phyloP scores from a whole-genome alignment of 2,888 invertebrate species.

The Nemapogon koenigi region DNA sequence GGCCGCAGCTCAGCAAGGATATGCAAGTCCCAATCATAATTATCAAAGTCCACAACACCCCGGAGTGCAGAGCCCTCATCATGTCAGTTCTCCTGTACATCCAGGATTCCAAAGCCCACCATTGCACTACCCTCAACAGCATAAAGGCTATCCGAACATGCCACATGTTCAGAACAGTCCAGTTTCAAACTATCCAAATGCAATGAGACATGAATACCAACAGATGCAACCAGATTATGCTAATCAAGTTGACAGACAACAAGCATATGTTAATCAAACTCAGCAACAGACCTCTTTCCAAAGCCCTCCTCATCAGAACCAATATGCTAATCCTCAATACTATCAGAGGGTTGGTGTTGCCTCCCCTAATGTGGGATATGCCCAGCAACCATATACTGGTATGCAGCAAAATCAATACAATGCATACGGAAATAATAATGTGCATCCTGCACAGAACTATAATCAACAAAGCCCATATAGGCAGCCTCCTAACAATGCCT shows the following conservation, averaged over 20 bases:
- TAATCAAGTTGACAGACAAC: slow-evolving; percentile 42
- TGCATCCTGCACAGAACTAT: slow-evolving; percentile 26
- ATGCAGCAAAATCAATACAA: slow-evolving; percentile 16
- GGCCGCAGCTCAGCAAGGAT: slow-evolving; percentile 33
- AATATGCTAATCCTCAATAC: slow-evolving; percentile 46
- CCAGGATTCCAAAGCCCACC: slow-evolving; percentile 51
- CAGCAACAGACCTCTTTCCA: slow-evolving; percentile 33
- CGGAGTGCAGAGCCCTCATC: slow-evolving; percentile 48
- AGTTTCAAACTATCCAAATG: slow-evolving; percentile 12
- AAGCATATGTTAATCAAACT: slow-evolving; percentile 37
- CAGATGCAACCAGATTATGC: slow-evolving; percentile 25
- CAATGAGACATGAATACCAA: slow-evolving; percentile 46
- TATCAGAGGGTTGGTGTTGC: slow-evolving; percentile 33
- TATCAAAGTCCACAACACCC: slow-evolving; percentile 51
- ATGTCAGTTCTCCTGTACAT: slow-evolving; percentile 37
- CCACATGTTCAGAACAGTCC: slow-evolving; percentile 23
- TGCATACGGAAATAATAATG: slow-evolving; percentile 13
- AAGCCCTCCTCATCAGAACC: slow-evolving; percentile 49
- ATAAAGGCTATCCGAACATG: slow-evolving; percentile 46
- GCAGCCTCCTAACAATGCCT: slow-evolving; percentile 24
- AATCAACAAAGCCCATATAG: slow-evolving; percentile 42
- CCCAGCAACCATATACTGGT: slow-evolving; percentile 17
- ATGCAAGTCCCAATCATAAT: slow-evolving; percentile 40
- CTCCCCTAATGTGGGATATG: slow-evolving; percentile 6
- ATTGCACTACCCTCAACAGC: slow-evolving; percentile 30